These are phyloP conservation scores for Daubentonia madagascariensis DNA, from an alignment of 2,113 vertebrate species.

Conservation along the genomic window DNA sequence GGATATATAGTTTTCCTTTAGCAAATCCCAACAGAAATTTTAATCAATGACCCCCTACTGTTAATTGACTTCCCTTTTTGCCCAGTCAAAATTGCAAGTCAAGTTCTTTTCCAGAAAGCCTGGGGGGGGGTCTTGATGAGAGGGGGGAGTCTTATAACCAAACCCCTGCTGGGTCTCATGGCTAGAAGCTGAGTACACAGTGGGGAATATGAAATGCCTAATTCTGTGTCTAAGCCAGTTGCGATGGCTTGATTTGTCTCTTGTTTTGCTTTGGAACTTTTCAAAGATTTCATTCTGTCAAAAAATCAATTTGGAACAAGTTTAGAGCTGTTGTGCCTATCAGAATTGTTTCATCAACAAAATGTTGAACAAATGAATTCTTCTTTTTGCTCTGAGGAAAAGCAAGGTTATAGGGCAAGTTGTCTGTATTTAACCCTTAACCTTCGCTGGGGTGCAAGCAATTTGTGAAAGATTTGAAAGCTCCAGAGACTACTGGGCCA, in stretches of 20 bases:
- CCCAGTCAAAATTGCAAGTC: neutral
- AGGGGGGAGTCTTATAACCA: no score
- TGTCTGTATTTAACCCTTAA: neutral
- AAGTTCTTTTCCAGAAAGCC: neutral
- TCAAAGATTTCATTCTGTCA: neutral
- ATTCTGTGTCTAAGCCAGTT: neutral
- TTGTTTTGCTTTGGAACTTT: neutral
- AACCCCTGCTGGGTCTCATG: rapidly evolving
- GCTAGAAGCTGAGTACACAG: neutral
- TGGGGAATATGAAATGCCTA: neutral
- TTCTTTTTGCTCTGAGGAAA: neutral
- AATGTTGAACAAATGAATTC: neutral
- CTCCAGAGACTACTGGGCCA: neutral
- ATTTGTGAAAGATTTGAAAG: neutral
- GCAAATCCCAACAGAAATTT: neutral
- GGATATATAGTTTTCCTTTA: neutral
- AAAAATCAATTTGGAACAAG: neutral
- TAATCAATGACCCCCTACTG: neutral
- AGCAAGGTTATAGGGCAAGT: neutral
- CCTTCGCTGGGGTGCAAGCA: neutral
- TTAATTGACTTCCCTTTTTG: neutral
- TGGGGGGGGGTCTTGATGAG: rapidly evolving
- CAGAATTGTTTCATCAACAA: neutral
- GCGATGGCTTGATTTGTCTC: neutral
- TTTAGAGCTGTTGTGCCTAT: neutral